Evolutionary conservation across 2,888 invertebrate genomes (phyloP).

Genomic region (Monoplex corrugatus): DNA sequence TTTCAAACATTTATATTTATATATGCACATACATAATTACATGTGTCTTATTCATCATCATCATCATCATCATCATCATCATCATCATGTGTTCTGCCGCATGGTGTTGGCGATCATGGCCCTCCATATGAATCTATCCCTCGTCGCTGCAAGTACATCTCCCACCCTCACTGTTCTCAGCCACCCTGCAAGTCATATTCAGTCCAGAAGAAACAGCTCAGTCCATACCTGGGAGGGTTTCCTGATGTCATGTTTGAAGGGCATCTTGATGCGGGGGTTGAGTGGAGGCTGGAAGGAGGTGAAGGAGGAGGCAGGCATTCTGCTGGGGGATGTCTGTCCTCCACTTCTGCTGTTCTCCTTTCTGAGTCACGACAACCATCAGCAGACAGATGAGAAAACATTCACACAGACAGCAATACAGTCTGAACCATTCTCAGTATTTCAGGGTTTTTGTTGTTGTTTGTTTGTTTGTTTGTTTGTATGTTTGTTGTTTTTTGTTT

Average conservation of each 20-base stretch:
- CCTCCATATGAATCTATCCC: too few relatives aligned
- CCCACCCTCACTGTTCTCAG: too few relatives aligned
- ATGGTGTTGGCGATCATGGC: too few relatives aligned
- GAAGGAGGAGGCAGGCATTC: neutral
- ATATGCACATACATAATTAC: too few relatives aligned
- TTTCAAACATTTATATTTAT: too few relatives aligned
- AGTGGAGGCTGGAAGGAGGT: constrained; percentile 31
- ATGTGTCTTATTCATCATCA: too few relatives aligned
- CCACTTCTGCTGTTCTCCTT: neutral
- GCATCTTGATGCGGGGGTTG: constrained; percentile 69
- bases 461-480: neutral
- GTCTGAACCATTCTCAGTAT: neutral
- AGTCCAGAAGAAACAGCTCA: too few relatives aligned
- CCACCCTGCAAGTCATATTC: too few relatives aligned
- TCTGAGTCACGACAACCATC: neutral
- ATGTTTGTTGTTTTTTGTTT: neutral
- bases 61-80: too few relatives aligned
- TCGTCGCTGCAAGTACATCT: too few relatives aligned
- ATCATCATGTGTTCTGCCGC: too few relatives aligned
- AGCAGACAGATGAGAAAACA: neutral
- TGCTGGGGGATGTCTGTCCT: neutral
- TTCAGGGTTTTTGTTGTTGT: neutral
- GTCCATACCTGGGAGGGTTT: constrained; percentile 50
- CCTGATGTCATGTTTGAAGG: constrained; percentile 72
- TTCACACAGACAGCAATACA: neutral